Evolutionary conservation across 2,888 invertebrate species (phyloP).

Genomic region (Caenorhabditis sp.): DNA sequence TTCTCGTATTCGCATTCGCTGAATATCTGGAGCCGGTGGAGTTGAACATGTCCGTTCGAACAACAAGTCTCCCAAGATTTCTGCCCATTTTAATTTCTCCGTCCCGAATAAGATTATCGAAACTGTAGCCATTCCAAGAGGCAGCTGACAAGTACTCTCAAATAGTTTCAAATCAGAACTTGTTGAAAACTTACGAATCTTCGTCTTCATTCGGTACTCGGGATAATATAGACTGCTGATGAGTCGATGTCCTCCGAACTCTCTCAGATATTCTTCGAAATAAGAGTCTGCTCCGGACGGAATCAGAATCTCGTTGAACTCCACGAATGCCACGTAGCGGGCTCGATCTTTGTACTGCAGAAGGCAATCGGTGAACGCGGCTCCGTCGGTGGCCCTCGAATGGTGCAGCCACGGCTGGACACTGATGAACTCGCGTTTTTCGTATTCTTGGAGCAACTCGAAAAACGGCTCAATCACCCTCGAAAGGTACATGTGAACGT

Average conservation of each 20-base stretch:
- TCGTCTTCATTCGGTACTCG: background rate
- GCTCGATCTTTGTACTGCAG: conserved; percentile 31
- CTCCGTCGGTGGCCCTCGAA: background rate
- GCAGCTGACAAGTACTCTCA: no score
- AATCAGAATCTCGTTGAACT: conserved; percentile 25
- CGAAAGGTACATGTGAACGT: conserved; percentile 21
- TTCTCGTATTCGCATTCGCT: background rate
- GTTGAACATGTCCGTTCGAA: conserved; percentile 3
- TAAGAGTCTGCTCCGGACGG: conserved; percentile 10
- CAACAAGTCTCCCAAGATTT: no score
- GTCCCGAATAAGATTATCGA: no score
- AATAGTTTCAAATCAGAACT: no score
- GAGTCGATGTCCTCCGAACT: background rate
- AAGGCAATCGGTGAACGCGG: conserved; percentile 21
- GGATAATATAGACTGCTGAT: background rate
- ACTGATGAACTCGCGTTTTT: background rate
- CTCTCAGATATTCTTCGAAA: conserved; percentile 6
- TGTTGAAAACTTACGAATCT: background rate
- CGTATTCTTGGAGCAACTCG: conserved; percentile 6
- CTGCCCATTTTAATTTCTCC: no score
- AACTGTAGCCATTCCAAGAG: no score
- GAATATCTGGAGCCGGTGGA: background rate
- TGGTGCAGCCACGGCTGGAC: conserved; percentile 16
- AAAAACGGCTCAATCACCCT: conserved; percentile 18
- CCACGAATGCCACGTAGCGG: conserved; percentile 20